These are phyloP conservation scores for Zophobas morio DNA, from an alignment of 1,140 invertebrate genomes.

Conservation along the genomic window DNA sequence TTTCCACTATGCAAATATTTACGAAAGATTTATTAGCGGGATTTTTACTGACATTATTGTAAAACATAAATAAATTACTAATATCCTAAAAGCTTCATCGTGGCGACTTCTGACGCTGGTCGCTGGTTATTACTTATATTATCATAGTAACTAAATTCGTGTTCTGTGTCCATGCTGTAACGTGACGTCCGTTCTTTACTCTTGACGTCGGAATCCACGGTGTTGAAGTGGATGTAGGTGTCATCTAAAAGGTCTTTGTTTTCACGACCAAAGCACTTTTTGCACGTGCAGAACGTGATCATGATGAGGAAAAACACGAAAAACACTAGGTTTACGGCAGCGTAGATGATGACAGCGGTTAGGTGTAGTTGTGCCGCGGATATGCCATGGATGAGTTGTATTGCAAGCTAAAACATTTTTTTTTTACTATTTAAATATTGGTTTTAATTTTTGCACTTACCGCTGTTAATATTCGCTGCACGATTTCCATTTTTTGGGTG, in stretches of 20 bases:
- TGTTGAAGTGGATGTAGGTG: background rate
- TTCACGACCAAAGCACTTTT: background rate
- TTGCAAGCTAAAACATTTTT: background rate
- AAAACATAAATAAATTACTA: too few relatives aligned
- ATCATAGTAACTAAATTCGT: constrained; percentile 36
- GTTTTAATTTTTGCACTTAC: too few relatives aligned
- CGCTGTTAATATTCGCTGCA: too few relatives aligned
- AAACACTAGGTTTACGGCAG: background rate
- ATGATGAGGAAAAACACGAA: background rate
- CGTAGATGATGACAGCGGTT: background rate
- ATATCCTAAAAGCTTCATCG: background rate
- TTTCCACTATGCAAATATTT: constrained; percentile 14
- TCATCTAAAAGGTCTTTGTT: background rate
- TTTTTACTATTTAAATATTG: background rate
- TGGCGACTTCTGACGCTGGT: background rate
- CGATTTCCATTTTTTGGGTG: background rate
- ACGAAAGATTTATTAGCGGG: constrained; percentile 1
- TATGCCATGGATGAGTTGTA: background rate
- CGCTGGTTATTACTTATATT: background rate
- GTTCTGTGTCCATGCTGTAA: constrained; percentile 18
- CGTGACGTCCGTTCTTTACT: constrained; percentile 1
- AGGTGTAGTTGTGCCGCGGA: background rate
- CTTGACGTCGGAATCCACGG: background rate
- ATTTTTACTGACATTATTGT: background rate
- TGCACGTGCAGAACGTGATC: background rate